Base-by-base conservation (phyloP, 35 echinoderm and acorn worm species). In the Holothuria glaberrima region DNA sequence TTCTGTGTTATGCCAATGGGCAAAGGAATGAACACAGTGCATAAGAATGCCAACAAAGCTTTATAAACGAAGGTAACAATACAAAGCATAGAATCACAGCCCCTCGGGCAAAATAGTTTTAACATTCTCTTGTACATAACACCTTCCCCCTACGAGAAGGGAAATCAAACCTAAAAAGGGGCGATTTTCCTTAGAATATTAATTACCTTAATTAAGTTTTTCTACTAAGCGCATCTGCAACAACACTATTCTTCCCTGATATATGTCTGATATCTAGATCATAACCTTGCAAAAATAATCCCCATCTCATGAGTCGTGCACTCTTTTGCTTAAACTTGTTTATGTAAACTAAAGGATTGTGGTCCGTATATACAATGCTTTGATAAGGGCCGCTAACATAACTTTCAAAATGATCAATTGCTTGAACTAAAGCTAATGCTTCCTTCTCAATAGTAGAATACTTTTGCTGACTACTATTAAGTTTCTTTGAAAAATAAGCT, bases 271-370 rank as follows among this genome's bases (percentile, higher is more conserved):
- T 83, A 22, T 82, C 35, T 24, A 89, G 27, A 29, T 45, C 20
- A 29, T 83, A 84, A 38, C 28, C n/a, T n/a, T n/a, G n/a, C n/a
- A n/a, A n/a, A n/a, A n/a, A n/a, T n/a, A n/a, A n/a, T n/a, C n/a
- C n/a, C n/a, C n/a, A n/a, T n/a, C n/a, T n/a, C n/a, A n/a, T n/a
- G n/a, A n/a, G n/a, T n/a, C n/a, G n/a, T n/a, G n/a, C n/a, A n/a
- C n/a, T n/a, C n/a, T n/a, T n/a, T n/a, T n/a, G n/a, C n/a, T n/a
- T n/a, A n/a, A n/a, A 78, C 69, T 93, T 93, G 3, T 89, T 52
- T 24, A 89, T 64, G 27, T 88, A 93, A 33, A 81, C 33, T 0
- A 82, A 73, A n/a, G 91, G 86, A 45, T 93, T 81, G 14, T 93
- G 86, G 41, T 89, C 72, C 6, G 52, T 67, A 52, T 80, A 89